Base-by-base conservation (phyloP, 2,888 invertebrate species). In the Cistogaster globosa region DNA sequence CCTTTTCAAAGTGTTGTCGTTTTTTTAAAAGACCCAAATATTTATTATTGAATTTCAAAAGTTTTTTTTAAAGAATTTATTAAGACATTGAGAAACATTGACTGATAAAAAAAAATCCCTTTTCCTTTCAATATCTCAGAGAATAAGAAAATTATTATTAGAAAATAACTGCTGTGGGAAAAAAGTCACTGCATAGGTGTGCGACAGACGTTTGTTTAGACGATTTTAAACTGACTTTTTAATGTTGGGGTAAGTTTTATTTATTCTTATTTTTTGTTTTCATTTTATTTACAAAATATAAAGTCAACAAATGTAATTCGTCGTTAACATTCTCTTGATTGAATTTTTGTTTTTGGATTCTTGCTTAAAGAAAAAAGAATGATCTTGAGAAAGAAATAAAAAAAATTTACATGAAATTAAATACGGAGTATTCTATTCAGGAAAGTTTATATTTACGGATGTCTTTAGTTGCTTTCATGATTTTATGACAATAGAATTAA, bases 221-320 rank as follows among this genome's bases (percentile, higher is more conserved):
- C 38, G 51, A 12, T 38, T 68, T n/a, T 32, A 6, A 48, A 76
- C 2, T 67, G 32, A 72, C 48, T 76, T 75, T 20, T 57, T 9
- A 26, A 55, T 62, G 20, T 48, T 80, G 58, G 60, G 75, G 60
- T 63, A 32, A 57, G 6, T 55, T 55, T 67, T 20, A 42, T 42
- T 42, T 32, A 6, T 32, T 32, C 32, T 32, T 32, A 5, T 32
- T 32, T 32, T 38, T 38, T 38, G 3, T 42, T 12, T 69, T 26
- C 58, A n/a, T 38, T 55, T 58, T 45, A 71, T 2, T 26, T 67
- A 62, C 22, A 60, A 51, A 58, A 51, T 53, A 55, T 45, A 62
- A 81, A 82, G 76, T 81, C 80, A 84, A 77, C 81, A 80, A 84
- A 55, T 77, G 67, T 68, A 58, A 84, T 68, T 81, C 63, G 38